Percentiles rank a stretch among this genome's conserved stretches.
Conservation (phyloP, 2,797 vertebrate genomes). For the Platyrinchus mystaceus region DNA sequence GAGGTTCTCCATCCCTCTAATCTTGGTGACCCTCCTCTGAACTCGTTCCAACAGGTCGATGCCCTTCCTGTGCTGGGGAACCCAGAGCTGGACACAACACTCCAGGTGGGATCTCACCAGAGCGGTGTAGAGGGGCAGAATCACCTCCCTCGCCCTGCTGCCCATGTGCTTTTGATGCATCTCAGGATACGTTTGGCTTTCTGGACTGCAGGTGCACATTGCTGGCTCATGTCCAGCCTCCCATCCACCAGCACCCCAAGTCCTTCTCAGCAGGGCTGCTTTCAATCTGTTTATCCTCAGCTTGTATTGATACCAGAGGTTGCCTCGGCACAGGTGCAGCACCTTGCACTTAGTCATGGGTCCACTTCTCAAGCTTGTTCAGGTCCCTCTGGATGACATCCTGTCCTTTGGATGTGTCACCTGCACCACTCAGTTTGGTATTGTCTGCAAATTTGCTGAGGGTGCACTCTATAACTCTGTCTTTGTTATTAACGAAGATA, state of each 20-base stretch:
- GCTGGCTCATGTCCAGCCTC: neutral
- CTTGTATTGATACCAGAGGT: fast-evolving
- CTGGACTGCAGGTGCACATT: neutral
- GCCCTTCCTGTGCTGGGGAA: neutral
- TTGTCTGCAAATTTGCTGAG: neutral
- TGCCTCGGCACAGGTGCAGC: neutral
- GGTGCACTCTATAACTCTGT: fast-evolving
- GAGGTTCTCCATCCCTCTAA: neutral
- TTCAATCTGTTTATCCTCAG: neutral
- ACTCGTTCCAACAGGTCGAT: neutral
- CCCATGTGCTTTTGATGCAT: fast-evolving
- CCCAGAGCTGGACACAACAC: neutral
- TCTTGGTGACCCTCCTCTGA: neutral
- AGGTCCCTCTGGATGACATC: neutral
- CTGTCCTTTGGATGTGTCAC: neutral
- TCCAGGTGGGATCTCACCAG: neutral
- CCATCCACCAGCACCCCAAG: neutral
- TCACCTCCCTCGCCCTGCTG: neutral
- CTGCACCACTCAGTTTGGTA: neutral
- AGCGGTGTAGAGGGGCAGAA: neutral
- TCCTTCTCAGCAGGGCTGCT: neutral
- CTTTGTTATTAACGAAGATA: neutral
- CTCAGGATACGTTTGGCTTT: neutral
- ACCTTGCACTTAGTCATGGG: neutral
- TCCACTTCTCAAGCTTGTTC: neutral